Evolutionary conservation across 2,888 invertebrate genomes (phyloP), one percentile per base, ranked within the genome.

Genomic region (Anorthoa munda): DNA sequence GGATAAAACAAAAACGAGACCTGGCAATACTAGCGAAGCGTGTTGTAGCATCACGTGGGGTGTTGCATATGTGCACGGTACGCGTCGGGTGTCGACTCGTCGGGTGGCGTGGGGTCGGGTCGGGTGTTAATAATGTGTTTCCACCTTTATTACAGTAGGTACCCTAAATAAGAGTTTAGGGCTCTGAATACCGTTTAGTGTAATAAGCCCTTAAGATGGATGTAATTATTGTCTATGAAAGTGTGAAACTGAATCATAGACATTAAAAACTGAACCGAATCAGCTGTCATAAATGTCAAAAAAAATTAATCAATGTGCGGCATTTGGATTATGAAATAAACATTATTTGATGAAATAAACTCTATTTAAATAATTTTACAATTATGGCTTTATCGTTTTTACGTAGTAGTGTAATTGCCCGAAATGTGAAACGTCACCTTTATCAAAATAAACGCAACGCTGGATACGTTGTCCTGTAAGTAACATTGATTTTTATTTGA

Each of bases 391-490:
- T 95, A 86, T 95, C 95, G 45, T 95, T 96, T 89, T 86, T 96
- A 70, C 94, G 96, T 63, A 91, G 91, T 70, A 95, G 92, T 82
- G 86, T 94, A 56, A 82, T 96, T 81, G 90, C 93, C 26, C 92
- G 94, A 68, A 93, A 95, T 86, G 90, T 95, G 59, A 94, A 93
- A 89, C 91, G 91, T 72, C 95, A 95, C 66, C 91, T 95, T 78
- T 95, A 94, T 81, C 95, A 93, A 86, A 94, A 91, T 81, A 97
- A 95, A 97, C 97, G 96, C 77, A 96, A 97, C 88, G 95, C 97
- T 88, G 97, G 98, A 89, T 98, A 97, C 89, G 97, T 98, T 79
- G 97, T 98, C 56, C 93, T 98, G 98, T 98, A 96, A 97, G 98
- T 97, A 86, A 59, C 59, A 67, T 77, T 71, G 67, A 77, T 73